These are phyloP conservation scores for Corythornis leucogaster DNA, from an alignment of 2,797 vertebrate species.

Conservation along the genomic window DNA sequence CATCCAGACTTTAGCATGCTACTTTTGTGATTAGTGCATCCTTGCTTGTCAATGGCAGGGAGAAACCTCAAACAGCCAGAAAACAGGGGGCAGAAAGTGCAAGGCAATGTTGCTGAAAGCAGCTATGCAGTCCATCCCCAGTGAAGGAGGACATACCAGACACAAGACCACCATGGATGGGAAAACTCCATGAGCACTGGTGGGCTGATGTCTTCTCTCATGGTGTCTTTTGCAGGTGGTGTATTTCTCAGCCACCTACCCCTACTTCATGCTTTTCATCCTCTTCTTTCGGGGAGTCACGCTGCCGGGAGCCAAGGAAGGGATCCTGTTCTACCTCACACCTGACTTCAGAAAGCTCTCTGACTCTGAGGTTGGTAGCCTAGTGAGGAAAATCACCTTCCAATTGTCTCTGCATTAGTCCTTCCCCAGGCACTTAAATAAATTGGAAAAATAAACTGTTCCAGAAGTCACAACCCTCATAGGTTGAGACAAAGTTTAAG, in stretches of 20 bases:
- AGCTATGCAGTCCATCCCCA: rapidly evolving
- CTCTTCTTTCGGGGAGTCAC: constrained; percentile 91
- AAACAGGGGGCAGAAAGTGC: background rate
- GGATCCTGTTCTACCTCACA: constrained; percentile 91
- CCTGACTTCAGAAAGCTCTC: constrained; percentile 90
- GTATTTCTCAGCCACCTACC: constrained; percentile 93
- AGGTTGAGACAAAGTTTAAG: background rate
- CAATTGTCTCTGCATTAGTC: background rate
- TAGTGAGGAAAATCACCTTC: background rate
- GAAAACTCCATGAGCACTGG: background rate
- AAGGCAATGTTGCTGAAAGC: background rate
- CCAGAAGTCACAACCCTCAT: background rate
- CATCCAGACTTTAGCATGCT: background rate
- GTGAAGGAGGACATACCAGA: rapidly evolving
- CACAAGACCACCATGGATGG: rapidly evolving
- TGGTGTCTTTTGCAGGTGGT: constrained; percentile 82
- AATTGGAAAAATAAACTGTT: background rate
- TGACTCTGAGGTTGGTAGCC: constrained; percentile 82
- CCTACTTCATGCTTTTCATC: constrained; percentile 93
- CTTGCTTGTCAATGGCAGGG: background rate
- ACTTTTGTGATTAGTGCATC: background rate
- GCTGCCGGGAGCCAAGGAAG: constrained; percentile 89
- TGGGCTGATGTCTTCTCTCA: background rate
- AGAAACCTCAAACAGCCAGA: background rate
- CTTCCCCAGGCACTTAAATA: background rate